Evolutionary conservation across 2,888 invertebrate genomes (phyloP).

Genomic region (Antheraea yamamai): DNA sequence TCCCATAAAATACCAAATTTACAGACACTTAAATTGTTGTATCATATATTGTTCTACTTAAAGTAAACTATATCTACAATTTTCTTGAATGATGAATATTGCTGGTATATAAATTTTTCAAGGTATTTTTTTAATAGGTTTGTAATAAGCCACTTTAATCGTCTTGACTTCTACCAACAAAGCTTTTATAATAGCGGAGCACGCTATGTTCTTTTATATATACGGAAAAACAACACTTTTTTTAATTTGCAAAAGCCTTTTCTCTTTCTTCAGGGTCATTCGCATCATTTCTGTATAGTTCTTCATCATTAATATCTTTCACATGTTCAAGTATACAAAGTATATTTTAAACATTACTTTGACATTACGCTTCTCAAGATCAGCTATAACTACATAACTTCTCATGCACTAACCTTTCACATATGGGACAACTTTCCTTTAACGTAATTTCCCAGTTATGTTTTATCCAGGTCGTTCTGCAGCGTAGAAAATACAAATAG

Average conservation of each 20-base stretch:
- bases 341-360: neutral
- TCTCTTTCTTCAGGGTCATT: neutral
- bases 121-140: too few species aligned
- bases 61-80: too few species aligned
- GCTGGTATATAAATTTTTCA: too few species aligned
- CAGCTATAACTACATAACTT: neutral
- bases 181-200: neutral
- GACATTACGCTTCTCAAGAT: too few species aligned
- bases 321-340: neutral
- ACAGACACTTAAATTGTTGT: too few species aligned
- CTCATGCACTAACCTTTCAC: neutral
- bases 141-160: neutral
- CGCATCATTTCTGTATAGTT: neutral
- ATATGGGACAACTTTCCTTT: neutral
- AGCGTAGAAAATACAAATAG: neutral
- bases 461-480: neutral
- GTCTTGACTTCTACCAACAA: neutral
- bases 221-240: neutral
- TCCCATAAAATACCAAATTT: too few species aligned
- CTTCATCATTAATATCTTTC: neutral
- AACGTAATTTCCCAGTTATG: neutral
- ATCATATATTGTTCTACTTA: too few species aligned
- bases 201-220: neutral
- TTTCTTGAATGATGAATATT: too few species aligned
- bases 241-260: neutral